Percentiles rank a stretch among this genome's conserved stretches.
phyloP scores from a whole-genome alignment of 2,797 vertebrate genomes.

The Microctenopoma stevenorrisi region DNA sequence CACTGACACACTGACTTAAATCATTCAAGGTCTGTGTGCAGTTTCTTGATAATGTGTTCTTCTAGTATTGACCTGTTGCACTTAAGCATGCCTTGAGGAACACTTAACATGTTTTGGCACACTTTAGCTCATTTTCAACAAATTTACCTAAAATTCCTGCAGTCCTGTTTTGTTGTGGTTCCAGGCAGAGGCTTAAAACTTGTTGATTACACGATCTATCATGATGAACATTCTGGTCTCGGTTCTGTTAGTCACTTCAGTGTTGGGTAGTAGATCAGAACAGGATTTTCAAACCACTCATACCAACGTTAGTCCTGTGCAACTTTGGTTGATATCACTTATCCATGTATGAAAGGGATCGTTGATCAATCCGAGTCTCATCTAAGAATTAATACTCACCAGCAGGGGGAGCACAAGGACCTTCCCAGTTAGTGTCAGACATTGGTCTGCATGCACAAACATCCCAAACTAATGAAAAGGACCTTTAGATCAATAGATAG shows the following conservation, averaged over 20 bases:
- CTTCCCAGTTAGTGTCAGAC: not conserved
- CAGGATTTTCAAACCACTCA: not conserved
- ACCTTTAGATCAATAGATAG: not conserved
- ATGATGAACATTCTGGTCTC: too few relatives aligned
- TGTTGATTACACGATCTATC: too few relatives aligned
- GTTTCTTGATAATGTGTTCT: not conserved
- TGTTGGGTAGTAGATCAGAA: not conserved
- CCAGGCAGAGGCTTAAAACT: not conserved
- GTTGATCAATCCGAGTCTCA: not conserved
- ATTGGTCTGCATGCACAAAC: not conserved
- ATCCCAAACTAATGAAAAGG: not conserved
- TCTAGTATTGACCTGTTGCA: not conserved
- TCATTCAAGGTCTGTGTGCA: not conserved
- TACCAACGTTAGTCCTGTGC: not conserved
- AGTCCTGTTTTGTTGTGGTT: not conserved
- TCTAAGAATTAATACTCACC: not conserved
- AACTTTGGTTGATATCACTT: too few relatives aligned
- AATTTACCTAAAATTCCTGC: conserved; percentile 1
- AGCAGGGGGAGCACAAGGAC: conserved; percentile 33
- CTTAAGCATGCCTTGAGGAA: not conserved
- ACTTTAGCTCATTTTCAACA: not conserved
- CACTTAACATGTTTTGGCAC: not conserved
- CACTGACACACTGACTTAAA: conserved; percentile 5
- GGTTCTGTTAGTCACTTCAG: too few relatives aligned
- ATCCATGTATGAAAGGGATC: not conserved